Evolutionary conservation across 2,888 invertebrate genomes (phyloP), one percentile per base, ranked within the genome.

Genomic region (Agrilus cyanescens): DNA sequence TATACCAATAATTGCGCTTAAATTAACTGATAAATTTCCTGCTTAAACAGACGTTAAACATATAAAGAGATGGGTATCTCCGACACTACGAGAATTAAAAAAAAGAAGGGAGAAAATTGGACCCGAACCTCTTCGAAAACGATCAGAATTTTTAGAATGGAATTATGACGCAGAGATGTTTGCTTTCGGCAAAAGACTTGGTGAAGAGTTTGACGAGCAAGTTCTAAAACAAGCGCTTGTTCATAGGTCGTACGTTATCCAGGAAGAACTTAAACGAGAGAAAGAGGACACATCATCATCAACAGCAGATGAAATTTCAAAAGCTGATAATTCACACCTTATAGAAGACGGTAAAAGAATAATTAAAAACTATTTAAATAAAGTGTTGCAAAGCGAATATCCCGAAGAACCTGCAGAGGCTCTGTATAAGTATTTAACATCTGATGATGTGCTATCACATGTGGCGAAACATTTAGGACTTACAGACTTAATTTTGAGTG

Each of bases 121-220:
- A 1, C 73, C 75, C 6, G 75, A 80, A 55, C 68, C 51, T 55
- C 71, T 50, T 53, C 54, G 62, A 45, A 69, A 68, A 1, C 68
- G 88, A 48, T 81, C 78, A 18, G 71, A 73, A 7, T 85, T 72
- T 58, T 53, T 82, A n/a, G 86, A 85, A 57, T 90, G 94, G 94
- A 94, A 91, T 60, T 79, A 86, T 53, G 78, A 83, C 53, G 78
- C 88, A 0, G 94, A 95, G 68, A 49, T 95, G 3, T 93, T 73
- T 68, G 87, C 94, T 0, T 95, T 95, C 70, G 83, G 82, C 8
- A 81, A 82, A 57, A 73, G 96, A 18, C 68, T 95, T 12, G 78
- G 82, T 16, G 96, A 96, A 69, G 75, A 85, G 4, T 88, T 96
- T 57, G 72, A 87, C 46, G 66, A 73, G 0, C 69, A 75, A 14